These are phyloP conservation scores for Electrona antarctica DNA, from an alignment of 2,113 vertebrate species.

Conservation along the genomic window DNA sequence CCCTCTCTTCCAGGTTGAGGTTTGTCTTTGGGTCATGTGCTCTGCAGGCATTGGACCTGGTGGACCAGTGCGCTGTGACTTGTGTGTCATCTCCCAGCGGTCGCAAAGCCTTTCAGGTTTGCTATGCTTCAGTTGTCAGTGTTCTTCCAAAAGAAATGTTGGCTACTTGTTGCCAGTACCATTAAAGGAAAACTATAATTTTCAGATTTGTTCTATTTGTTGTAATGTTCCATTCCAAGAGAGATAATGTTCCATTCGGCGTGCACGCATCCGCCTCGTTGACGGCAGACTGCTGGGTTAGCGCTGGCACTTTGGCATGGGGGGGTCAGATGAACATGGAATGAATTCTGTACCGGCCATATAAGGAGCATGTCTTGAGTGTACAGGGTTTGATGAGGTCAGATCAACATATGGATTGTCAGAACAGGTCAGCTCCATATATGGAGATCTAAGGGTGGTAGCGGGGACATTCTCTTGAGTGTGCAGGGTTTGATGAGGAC, in stretches of 20 bases:
- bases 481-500: too few species aligned
- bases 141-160: too few species aligned
- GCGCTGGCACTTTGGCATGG: too few species aligned
- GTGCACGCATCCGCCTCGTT: background rate
- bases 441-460: too few species aligned
- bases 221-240: background rate
- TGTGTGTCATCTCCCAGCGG: conserved; percentile 87
- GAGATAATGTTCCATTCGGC: background rate
- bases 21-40: conserved; percentile 90
- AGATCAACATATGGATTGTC: too few species aligned
- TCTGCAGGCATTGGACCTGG: conserved; percentile 89
- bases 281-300: too few species aligned
- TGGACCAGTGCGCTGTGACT: conserved; percentile 86
- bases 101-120: conserved; percentile 86
- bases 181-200: background rate
- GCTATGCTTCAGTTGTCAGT: background rate
- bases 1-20: conserved; percentile 81
- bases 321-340: too few species aligned
- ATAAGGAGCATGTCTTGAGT: background rate
- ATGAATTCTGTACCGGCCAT: too few species aligned
- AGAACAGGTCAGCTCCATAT: too few species aligned
- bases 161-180: too few species aligned
- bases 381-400: background rate
- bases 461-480: too few species aligned
- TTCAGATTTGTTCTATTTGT: background rate